phyloP scores from a whole-genome alignment of 2,888 invertebrate genomes.

The Hoplodrina blanda region DNA sequence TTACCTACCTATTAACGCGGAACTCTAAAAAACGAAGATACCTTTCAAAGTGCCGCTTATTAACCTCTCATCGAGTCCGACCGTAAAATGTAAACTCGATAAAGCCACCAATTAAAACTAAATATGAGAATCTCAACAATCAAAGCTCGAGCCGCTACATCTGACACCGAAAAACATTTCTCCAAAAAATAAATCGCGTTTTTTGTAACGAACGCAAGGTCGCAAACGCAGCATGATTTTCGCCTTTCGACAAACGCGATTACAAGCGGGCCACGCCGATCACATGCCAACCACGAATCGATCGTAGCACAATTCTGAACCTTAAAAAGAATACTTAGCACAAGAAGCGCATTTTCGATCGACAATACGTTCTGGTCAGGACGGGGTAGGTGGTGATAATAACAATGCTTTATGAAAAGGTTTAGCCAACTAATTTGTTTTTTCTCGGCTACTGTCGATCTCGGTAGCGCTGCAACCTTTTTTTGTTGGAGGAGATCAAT shows the following conservation, averaged over 20 bases:
- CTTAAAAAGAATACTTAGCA: slow-evolving; percentile 72
- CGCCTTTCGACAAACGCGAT: slow-evolving; percentile 85
- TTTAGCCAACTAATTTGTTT: slow-evolving; percentile 91
- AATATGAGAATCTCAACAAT: slow-evolving; percentile 90
- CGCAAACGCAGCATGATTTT: slow-evolving; percentile 89
- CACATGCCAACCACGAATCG: slow-evolving; percentile 63
- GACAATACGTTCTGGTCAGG: slow-evolving; percentile 73
- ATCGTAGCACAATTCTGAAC: slow-evolving; percentile 70
- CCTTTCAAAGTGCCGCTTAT: slow-evolving; percentile 90
- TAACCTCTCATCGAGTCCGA: slow-evolving; percentile 90
- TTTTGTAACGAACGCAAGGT: slow-evolving; percentile 86
- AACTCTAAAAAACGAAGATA: slow-evolving; percentile 88
- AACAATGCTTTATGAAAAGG: slow-evolving; percentile 90
- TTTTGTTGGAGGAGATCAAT: slow-evolving; percentile 89
- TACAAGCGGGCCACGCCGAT: slow-evolving; percentile 68
- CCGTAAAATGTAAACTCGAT: slow-evolving; percentile 91
- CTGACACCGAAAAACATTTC: slow-evolving; percentile 88
- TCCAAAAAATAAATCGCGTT: slow-evolving; percentile 87
- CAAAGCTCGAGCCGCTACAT: slow-evolving; percentile 90
- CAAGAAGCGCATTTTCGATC: slow-evolving; percentile 69
- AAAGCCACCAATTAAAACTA: slow-evolving; percentile 91
- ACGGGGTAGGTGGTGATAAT: slow-evolving; percentile 89
- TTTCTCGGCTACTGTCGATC: slow-evolving; percentile 90
- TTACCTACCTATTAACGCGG: slow-evolving; percentile 82
- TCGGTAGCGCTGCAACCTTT: slow-evolving; percentile 89